A percentile compares a stretch with the other conserved stretches of the same genome.
Evolutionary conservation across 2,113 vertebrate species (phyloP).

Genomic region (Haemorhous mexicanus): DNA sequence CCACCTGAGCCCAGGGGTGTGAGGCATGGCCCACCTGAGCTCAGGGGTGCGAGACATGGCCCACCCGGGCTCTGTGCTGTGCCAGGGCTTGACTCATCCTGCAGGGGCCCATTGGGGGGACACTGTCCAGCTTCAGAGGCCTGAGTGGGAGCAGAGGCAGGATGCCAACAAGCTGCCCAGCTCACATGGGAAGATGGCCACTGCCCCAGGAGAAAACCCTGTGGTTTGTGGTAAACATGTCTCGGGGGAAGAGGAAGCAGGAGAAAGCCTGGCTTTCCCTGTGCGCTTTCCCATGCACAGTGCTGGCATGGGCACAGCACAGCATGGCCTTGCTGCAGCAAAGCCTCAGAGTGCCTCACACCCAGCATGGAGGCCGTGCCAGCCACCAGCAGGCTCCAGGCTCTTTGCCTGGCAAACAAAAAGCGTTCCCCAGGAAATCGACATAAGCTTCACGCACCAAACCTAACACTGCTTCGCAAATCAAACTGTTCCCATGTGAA

Average conservation of each 20-base stretch:
- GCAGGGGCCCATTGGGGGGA: rapidly evolving
- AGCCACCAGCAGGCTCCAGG: rapidly evolving
- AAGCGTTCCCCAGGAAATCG: not conserved
- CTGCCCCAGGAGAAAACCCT: not conserved
- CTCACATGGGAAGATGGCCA: rapidly evolving
- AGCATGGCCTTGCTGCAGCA: rapidly evolving
- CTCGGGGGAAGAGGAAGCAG: not conserved
- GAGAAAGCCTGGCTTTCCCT: not conserved
- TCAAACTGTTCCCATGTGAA: conserved; percentile 1
- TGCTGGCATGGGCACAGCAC: rapidly evolving
- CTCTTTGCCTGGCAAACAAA: not conserved
- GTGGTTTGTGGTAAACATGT: not conserved
- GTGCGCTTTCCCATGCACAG: not conserved
- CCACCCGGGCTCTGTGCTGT: rapidly evolving
- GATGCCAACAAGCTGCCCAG: rapidly evolving
- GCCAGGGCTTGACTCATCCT: rapidly evolving
- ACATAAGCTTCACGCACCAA: not conserved
- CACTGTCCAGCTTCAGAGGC: rapidly evolving
- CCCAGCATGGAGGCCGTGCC: not conserved
- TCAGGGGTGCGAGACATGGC: not conserved
- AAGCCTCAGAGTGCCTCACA: not conserved
- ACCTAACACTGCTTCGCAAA: not conserved
- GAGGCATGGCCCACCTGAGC: too few relatives aligned
- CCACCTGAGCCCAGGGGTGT: too few relatives aligned
- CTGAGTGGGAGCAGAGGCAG: not conserved